phyloP scores from a whole-genome alignment of 2,888 invertebrate genomes.

The Beris morrisii region DNA sequence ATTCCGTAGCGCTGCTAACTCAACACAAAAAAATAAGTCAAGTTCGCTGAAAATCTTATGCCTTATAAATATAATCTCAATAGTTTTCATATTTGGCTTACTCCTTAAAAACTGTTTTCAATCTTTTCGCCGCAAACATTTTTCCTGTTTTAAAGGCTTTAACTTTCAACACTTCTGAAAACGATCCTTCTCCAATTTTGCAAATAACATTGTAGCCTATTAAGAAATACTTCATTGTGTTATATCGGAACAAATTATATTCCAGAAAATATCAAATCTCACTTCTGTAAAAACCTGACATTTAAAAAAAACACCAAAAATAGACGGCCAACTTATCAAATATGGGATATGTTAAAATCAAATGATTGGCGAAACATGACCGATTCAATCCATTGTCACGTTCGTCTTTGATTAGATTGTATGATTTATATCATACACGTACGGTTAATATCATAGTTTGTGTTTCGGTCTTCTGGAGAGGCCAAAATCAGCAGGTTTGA shows the following conservation, averaged over 20 bases:
- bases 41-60: constrained; percentile 49
- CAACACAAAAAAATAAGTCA: constrained; percentile 60
- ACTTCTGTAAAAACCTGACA: too few species aligned
- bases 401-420: too few species aligned
- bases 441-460: neutral
- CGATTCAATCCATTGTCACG: neutral
- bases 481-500: neutral
- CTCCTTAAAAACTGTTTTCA: constrained; percentile 65
- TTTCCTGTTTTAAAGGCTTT: constrained; percentile 60
- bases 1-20: constrained; percentile 64
- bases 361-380: neutral
- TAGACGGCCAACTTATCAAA: too few species aligned
- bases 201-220: constrained; percentile 65
- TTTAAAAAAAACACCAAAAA: too few species aligned
- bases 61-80: neutral
- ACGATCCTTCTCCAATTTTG: constrained; percentile 71
- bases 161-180: constrained; percentile 70
- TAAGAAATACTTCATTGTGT: too few species aligned
- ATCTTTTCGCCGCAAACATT: constrained; percentile 64
- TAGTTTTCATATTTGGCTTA: constrained; percentile 43
- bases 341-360: too few species aligned
- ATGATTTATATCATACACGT: neutral
- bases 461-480: neutral
- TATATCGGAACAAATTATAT: too few species aligned
- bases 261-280: too few species aligned